Conservation (phyloP, 2,113 vertebrate species). For the Cacatua alba region DNA sequence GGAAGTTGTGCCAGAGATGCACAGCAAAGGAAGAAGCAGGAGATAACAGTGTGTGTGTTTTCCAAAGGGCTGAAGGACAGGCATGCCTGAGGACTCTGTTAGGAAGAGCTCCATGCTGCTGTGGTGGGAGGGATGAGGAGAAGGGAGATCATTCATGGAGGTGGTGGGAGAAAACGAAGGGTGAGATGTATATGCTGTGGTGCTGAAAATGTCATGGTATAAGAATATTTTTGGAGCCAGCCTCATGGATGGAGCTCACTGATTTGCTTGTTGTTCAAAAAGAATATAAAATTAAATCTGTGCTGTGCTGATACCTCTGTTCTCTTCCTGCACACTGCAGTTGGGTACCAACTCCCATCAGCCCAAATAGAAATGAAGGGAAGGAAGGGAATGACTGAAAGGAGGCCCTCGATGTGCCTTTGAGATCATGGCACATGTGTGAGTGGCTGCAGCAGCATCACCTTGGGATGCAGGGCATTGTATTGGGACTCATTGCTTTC, state of each 20-base stretch:
- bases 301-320: background rate
- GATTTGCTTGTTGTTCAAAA: background rate
- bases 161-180: background rate
- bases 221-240: background rate
- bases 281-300: background rate
- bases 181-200: background rate
- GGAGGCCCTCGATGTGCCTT: background rate
- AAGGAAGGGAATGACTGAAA: background rate
- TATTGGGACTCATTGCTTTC: accelerated
- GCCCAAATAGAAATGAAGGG: background rate
- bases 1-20: background rate
- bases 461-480: background rate
- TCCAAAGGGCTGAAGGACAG: background rate
- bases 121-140: background rate
- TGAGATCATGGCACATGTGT: background rate
- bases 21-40: background rate
- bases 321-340: background rate
- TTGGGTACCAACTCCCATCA: background rate
- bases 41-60: background rate
- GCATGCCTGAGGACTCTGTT: background rate
- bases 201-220: background rate
- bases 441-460: background rate
- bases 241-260: background rate
- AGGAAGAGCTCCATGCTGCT: background rate
- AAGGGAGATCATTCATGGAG: background rate